Conservation (phyloP, 2,113 vertebrate species). For the Hippopotamus amphibius region DNA sequence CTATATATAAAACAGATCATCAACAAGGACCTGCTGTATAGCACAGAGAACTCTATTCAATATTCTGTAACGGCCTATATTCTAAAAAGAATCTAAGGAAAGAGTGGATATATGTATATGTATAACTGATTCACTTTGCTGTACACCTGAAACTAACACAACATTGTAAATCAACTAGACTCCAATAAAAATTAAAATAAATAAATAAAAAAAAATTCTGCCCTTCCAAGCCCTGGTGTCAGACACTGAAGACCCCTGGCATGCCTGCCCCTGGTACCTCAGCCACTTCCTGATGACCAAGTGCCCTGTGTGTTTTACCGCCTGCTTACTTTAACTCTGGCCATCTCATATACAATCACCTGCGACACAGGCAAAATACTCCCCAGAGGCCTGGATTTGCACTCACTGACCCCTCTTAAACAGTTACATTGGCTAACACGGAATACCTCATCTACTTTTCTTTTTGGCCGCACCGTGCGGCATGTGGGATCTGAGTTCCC, state of each 20-base stretch:
- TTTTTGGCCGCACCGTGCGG: too few species aligned
- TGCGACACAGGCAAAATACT: conserved; percentile 3
- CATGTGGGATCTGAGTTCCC: too few species aligned
- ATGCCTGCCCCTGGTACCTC: not conserved
- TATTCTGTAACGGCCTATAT: not conserved
- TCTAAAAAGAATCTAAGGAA: not conserved
- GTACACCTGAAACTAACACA: not conserved
- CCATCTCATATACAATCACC: not conserved
- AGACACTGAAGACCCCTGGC: not conserved
- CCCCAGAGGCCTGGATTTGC: not conserved
- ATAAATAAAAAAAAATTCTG: not conserved
- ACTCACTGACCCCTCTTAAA: not conserved
- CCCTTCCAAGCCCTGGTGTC: conserved; percentile 38
- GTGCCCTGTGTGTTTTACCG: not conserved
- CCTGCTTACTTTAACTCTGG: conserved; percentile 21
- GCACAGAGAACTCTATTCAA: not conserved
- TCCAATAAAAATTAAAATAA: not conserved
- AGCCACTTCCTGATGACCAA: not conserved
- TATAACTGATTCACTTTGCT: not conserved
- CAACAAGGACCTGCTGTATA: not conserved
- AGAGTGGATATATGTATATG: not conserved
- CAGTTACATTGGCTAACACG: not conserved
- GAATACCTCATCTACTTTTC: not conserved
- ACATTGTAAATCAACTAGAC: not conserved
- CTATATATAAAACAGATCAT: not conserved